Evolutionary conservation across 2,797 vertebrate genomes (phyloP).

Genomic region (Triplophysa bombifrons): DNA sequence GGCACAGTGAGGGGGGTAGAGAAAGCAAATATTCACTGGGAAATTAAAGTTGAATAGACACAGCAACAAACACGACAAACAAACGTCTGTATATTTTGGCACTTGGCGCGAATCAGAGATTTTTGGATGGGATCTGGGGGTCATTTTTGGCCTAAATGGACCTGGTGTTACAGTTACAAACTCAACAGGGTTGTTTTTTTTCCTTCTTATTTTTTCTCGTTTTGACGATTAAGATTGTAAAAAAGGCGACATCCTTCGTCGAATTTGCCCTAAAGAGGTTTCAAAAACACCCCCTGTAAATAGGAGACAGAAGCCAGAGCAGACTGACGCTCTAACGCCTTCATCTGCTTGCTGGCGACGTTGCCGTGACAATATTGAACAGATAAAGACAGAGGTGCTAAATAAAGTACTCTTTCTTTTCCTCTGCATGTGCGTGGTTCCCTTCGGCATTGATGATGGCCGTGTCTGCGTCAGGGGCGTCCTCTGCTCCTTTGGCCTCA

Average conservation of each 20-base stretch:
- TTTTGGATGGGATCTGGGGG: conserved; percentile 40
- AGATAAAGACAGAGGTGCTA: conserved; percentile 81
- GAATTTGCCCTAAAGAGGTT: conserved; percentile 77
- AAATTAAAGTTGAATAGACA: conserved; percentile 53
- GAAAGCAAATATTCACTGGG: conserved; percentile 53
- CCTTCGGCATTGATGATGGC: conserved; percentile 99
- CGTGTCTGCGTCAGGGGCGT: conserved; percentile 98
- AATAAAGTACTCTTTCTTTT: conserved; percentile 99
- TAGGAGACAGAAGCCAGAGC: conserved; percentile 67
- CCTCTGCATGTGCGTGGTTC: conserved; percentile 97
- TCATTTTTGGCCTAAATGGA: conserved; percentile 59
- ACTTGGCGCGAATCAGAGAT: conserved; percentile 83
- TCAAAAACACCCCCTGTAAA: conserved; percentile 40
- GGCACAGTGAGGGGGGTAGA: conserved; percentile 59
- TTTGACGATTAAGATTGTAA: conserved; percentile 55
- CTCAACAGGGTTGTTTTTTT: conserved; percentile 45
- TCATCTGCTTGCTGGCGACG: conserved; percentile 72
- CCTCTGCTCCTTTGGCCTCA: conserved; percentile 99
- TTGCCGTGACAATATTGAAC: conserved; percentile 78
- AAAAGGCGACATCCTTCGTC: conserved; percentile 73
- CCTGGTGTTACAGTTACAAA: conserved; percentile 63
- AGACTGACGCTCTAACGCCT: conserved; percentile 66
- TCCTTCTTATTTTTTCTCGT: conserved; percentile 14
- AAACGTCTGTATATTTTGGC: conserved; percentile 91
- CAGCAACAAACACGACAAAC: conserved; percentile 59